Percentiles rank a stretch among this genome's conserved stretches.
Conservation (phyloP, 2,888 invertebrate species). For the Philhelius pedissequus region DNA sequence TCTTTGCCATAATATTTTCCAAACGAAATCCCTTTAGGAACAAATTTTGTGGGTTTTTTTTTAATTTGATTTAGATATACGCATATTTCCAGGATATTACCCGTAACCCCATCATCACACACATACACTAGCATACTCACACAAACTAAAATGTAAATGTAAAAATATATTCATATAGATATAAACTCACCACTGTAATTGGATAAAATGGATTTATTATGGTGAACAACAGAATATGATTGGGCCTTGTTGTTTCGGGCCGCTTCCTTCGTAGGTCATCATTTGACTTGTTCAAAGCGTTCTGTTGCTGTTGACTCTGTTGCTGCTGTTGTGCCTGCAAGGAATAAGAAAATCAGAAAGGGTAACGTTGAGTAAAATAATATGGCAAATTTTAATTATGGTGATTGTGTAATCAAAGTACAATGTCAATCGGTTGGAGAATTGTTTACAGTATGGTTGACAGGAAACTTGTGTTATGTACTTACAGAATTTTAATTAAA, state of each 20-base stretch:
- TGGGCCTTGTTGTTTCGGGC: constrained; percentile 92
- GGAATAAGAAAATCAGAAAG: constrained; percentile 47
- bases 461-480: neutral
- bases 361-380: neutral
- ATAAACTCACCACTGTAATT: constrained; percentile 96
- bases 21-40: constrained; percentile 6
- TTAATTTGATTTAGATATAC: neutral
- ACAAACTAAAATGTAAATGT: neutral
- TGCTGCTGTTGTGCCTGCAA: constrained; percentile 75
- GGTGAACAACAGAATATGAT: constrained; percentile 98
- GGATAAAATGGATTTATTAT: constrained; percentile 99
- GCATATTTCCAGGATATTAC: neutral
- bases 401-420: neutral
- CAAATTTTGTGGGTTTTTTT: neutral
- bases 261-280: constrained; percentile 87
- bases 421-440: neutral
- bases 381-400: neutral
- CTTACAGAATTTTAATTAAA: no score
- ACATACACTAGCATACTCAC: neutral
- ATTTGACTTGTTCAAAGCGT: constrained; percentile 77
- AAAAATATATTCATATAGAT: neutral
- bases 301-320: constrained; percentile 76
- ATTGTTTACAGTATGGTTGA: neutral
- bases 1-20: constrained; percentile 24
- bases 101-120: neutral